phyloP scores from a whole-genome alignment of 2,797 vertebrate genomes.

The Rhadinocentrus ornatus region DNA sequence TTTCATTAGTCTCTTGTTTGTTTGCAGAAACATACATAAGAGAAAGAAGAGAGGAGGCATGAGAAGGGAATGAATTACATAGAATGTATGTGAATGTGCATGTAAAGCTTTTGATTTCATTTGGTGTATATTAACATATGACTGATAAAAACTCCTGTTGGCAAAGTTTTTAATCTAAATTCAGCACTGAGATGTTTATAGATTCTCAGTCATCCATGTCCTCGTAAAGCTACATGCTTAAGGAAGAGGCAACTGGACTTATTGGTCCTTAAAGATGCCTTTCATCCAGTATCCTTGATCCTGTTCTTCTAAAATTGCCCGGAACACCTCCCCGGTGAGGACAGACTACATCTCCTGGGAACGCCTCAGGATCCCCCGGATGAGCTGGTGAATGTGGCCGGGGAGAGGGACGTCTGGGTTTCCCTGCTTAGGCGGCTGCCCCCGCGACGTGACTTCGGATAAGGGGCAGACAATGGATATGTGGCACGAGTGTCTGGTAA shows the following conservation, averaged over 20 bases:
- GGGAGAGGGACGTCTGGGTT: no score
- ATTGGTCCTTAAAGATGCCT: not conserved
- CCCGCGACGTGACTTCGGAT: no score
- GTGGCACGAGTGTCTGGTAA: not conserved
- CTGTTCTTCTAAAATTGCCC: not conserved
- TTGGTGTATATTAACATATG: conserved; percentile 16
- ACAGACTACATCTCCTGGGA: no score
- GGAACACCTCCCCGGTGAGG: no score
- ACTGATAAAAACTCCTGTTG: not conserved
- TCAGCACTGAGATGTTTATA: not conserved
- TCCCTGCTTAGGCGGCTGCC: no score
- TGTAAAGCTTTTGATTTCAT: conserved; percentile 31
- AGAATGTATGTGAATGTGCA: no score
- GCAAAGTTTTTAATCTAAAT: not conserved
- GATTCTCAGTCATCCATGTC: not conserved
- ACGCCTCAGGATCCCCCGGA: no score
- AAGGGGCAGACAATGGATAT: no score
- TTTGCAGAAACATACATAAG: conserved; percentile 54
- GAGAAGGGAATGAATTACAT: conserved; percentile 9
- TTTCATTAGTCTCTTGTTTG: conserved; percentile 71
- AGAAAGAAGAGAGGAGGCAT: conserved; percentile 8
- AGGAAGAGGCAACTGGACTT: not conserved
- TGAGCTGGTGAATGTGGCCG: no score
- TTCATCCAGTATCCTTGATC: not conserved
- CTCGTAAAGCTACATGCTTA: not conserved